Percentiles rank a stretch among this genome's conserved stretches.
phyloP scores from a whole-genome alignment of 2,797 vertebrate species.

The Centropyge bicolor region DNA sequence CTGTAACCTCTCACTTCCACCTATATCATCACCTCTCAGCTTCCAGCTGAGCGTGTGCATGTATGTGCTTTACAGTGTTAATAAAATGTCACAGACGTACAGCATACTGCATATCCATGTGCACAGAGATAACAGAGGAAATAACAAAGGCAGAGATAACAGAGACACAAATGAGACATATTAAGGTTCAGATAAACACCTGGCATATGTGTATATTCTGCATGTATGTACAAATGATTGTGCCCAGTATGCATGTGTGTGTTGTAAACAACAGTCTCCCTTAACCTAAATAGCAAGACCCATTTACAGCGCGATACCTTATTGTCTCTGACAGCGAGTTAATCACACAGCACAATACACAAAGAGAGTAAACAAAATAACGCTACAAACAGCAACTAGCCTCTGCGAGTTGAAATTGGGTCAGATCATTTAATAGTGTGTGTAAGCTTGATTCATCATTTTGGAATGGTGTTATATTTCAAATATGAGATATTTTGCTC shows the following conservation, averaged over 20 bases:
- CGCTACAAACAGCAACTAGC: conserved; percentile 22
- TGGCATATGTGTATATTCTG: background rate
- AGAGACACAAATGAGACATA: background rate
- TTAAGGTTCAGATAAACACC: conserved; percentile 11
- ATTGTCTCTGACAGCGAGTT: conserved; percentile 53
- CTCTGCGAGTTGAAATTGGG: conserved; percentile 39
- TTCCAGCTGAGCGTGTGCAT: conserved; percentile 58
- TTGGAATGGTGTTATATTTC: conserved; percentile 2
- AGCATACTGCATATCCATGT: conserved; percentile 30
- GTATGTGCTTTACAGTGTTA: conserved; percentile 61
- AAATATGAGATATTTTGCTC: conserved; percentile 31
- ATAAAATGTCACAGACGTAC: conserved; percentile 54
- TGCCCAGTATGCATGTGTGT: background rate
- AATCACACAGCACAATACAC: conserved; percentile 55
- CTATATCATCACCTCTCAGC: conserved; percentile 71
- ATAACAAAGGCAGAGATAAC: background rate
- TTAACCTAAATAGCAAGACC: conserved; percentile 47
- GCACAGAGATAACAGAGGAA: background rate
- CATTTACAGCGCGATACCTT: conserved; percentile 33
- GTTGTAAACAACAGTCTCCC: conserved; percentile 7
- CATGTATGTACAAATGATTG: background rate
- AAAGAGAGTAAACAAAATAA: conserved; percentile 47
- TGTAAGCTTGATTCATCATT: conserved; percentile 38
- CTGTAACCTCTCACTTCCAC: conserved; percentile 70
- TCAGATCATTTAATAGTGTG: conserved; percentile 40